These are phyloP conservation scores for Agrotis puta DNA, from an alignment of 2,888 invertebrate species.

Conservation along the genomic window DNA sequence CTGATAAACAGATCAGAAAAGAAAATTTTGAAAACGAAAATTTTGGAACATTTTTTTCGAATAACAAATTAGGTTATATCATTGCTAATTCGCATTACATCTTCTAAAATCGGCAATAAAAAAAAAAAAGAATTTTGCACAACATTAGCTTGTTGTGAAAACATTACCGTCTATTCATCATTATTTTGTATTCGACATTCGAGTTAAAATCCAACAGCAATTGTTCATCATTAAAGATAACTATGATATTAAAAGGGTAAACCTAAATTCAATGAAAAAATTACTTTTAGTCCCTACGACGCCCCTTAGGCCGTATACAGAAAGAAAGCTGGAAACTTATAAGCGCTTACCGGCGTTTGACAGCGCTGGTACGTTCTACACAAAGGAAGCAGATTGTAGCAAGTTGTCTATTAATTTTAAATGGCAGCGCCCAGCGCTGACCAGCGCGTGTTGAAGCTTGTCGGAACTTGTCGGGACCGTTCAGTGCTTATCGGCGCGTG, in stretches of 20 bases:
- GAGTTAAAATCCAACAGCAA: neutral
- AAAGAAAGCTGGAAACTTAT: too few relatives aligned
- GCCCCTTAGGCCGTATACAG: too few relatives aligned
- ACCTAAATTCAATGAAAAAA: too few relatives aligned
- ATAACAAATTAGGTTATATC: neutral
- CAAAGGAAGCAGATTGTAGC: too few relatives aligned
- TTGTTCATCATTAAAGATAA: neutral
- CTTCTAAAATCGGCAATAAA: neutral
- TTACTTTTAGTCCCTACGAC: too few relatives aligned
- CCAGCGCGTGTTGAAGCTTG: too few relatives aligned
- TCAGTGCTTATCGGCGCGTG: too few relatives aligned
- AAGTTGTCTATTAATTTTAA: too few relatives aligned
- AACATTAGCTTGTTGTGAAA: neutral
- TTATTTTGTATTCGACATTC: neutral
- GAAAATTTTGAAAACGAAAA: neutral
- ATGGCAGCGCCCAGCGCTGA: too few relatives aligned
- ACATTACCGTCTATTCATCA: neutral
- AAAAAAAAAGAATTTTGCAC: neutral
- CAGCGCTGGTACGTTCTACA: too few relatives aligned
- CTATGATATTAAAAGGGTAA: neutral
- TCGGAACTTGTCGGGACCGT: too few relatives aligned
- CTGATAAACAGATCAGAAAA: neutral
- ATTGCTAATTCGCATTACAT: conserved; percentile 5
- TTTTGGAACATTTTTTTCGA: neutral
- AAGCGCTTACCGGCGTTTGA: too few relatives aligned